A percentile compares a stretch with the other conserved stretches of the same genome.
Conservation (phyloP, 2,888 invertebrate genomes). For the Synanthedon formicaeformis region DNA sequence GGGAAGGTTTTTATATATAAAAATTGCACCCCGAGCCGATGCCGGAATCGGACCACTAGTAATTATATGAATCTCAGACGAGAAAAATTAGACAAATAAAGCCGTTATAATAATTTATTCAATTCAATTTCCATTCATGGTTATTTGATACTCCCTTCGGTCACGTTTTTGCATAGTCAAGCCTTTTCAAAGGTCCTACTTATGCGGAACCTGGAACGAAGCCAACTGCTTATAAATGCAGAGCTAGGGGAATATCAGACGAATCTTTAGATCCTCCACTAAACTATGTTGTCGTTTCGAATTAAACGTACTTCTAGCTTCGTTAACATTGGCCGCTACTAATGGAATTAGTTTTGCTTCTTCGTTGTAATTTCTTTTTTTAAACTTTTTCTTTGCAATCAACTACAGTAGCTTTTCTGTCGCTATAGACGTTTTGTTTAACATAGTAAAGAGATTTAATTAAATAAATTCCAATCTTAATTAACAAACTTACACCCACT, state of each 20-base stretch:
- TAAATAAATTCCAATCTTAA: too few relatives aligned
- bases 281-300: slow-evolving; percentile 1
- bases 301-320: not conserved
- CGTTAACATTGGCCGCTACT: not conserved
- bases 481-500: too few relatives aligned
- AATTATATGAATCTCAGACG: too few relatives aligned
- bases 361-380: not conserved
- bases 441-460: too few relatives aligned
- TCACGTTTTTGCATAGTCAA: slow-evolving; percentile 49
- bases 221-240: slow-evolving; percentile 58
- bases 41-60: too few relatives aligned
- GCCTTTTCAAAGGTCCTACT: slow-evolving; percentile 34
- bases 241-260: slow-evolving; percentile 44
- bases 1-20: too few relatives aligned
- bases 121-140: not conserved
- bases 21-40: too few relatives aligned
- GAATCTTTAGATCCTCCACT: slow-evolving; percentile 22
- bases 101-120: too few relatives aligned
- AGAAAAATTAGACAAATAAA: too few relatives aligned
- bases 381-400: too few relatives aligned
- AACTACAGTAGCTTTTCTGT: too few relatives aligned
- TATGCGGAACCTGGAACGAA: slow-evolving; percentile 36
- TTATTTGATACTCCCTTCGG: slow-evolving; percentile 15
- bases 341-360: not conserved
- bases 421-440: too few relatives aligned